A percentile compares a stretch with the other conserved stretches of the same genome.
These are phyloP conservation scores for Pseudococcus longispinus DNA, from an alignment of 2,888 invertebrate genomes.

Conservation along the genomic window DNA sequence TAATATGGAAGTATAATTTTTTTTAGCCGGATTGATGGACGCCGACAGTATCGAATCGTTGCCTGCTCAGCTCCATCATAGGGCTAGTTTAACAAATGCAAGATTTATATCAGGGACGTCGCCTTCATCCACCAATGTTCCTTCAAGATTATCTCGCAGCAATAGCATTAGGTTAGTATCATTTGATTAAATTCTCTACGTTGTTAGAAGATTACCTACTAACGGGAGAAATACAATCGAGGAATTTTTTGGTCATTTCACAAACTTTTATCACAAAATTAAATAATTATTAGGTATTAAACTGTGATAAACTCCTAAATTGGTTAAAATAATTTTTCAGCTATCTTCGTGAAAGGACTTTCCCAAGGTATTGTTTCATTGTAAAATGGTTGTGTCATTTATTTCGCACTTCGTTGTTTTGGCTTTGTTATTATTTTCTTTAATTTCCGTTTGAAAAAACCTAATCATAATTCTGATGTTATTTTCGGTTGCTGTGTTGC, in stretches of 20 bases:
- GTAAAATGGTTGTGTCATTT: conserved; percentile 54
- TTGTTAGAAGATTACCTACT: background rate
- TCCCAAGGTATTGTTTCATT: conserved; percentile 77
- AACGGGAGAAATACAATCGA: background rate
- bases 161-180: conserved; percentile 85
- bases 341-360: conserved; percentile 92
- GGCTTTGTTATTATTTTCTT: conserved; percentile 54
- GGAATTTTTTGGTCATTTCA: background rate
- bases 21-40: conserved; percentile 61
- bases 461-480: background rate
- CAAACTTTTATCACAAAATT: background rate
- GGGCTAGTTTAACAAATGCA: conserved; percentile 77
- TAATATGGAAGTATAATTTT: conserved; percentile 17
- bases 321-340: conserved; percentile 64
- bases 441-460: conserved; percentile 14
- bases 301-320: conserved; percentile 56
- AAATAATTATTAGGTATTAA: background rate
- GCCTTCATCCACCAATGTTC: conserved; percentile 60
- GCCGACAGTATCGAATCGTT: conserved; percentile 80
- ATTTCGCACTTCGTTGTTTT: conserved; percentile 42
- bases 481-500: conserved; percentile 14
- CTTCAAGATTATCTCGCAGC: conserved; percentile 68
- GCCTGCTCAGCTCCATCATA: conserved; percentile 74
- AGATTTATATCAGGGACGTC: conserved; percentile 66
- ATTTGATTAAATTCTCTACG: background rate